A percentile compares a stretch with the other conserved stretches of the same genome.
phyloP scores from a whole-genome alignment of 2,113 vertebrate species.

The Meles meles region DNA sequence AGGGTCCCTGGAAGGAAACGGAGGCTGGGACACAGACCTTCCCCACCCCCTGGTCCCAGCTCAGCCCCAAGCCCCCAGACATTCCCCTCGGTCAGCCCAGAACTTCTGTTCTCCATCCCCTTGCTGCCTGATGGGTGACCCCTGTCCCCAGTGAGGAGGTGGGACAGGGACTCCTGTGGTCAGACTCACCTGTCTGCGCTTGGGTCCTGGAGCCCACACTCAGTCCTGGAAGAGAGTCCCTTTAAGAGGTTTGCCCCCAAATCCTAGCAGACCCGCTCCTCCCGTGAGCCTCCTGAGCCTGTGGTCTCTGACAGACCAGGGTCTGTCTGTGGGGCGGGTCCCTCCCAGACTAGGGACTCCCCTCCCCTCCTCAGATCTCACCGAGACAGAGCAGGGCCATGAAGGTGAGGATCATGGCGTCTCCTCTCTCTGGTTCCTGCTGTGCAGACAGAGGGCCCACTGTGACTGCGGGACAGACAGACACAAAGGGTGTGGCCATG shows the following conservation, averaged over 20 bases:
- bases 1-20: too few species aligned
- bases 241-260: too few species aligned
- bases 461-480: rapidly evolving
- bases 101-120: neutral
- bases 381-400: neutral
- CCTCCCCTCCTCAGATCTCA: neutral
- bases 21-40: too few species aligned
- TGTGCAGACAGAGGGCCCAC: neutral
- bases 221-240: neutral
- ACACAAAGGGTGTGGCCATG: neutral
- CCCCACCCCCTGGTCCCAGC: too few species aligned
- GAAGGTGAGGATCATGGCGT: neutral
- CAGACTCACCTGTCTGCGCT: neutral
- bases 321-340: too few species aligned
- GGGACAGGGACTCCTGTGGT: neutral
- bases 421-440: neutral
- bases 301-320: too few species aligned
- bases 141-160: rapidly evolving
- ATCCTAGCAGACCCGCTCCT: too few species aligned
- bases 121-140: rapidly evolving
- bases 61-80: rapidly evolving
- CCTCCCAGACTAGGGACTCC: too few species aligned
- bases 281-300: too few species aligned
- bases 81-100: rapidly evolving
- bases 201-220: rapidly evolving